Base-by-base conservation (phyloP, 2,888 invertebrate species). In the Zele albiditarsus region DNA sequence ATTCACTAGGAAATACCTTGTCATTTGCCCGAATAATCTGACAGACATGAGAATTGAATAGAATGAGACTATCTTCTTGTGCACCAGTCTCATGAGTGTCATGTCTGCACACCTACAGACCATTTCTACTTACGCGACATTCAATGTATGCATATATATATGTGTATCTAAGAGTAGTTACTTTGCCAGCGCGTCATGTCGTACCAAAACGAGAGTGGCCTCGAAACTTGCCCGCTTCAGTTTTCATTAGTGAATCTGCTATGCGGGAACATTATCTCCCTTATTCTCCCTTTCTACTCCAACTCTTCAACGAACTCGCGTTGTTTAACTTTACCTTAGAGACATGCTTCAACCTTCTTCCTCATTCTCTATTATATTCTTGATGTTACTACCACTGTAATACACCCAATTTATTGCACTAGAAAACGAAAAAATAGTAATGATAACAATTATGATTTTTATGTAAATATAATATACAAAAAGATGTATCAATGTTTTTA, bases 221-320 rank as follows among this genome's bases (percentile, higher is more conserved):
- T 42, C 31, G 42, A 33, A 74, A 74, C 74, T 74, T 74, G 46
- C 33, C 38, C 63, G 69, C 33, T 74, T 74, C 74, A 65, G 65
- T 63, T 74, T 74, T 74, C 74, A 74, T 74, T 74, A 70, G 74
- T 74, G 42, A 20, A 70, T 65, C 60, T 46, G 42, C n/a, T 53
- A 53, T 53, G 53, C 53, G 53, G 53, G 23, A 53, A 53, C 23
- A 53, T 53, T 53, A n/a, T 53, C 53, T 20, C 6, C 31, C 69
- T 58, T 16, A 14, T 25, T 33, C 33, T 33, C 16, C 33, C 69
- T 58, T 31, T 57, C 53, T 33, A 20, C 25, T 38, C 38, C 63
- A 31, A 33, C 33, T 63, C 23, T 12, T n/a, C 14, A 23, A 5
- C n/a, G 23, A 69, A 69, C 57, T 69, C 31, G 6, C 10, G 20